A percentile compares a stretch with the other conserved stretches of the same genome.
Evolutionary conservation across 2,888 invertebrate genomes (phyloP).

Genomic region (Microctonus hyperodae): DNA sequence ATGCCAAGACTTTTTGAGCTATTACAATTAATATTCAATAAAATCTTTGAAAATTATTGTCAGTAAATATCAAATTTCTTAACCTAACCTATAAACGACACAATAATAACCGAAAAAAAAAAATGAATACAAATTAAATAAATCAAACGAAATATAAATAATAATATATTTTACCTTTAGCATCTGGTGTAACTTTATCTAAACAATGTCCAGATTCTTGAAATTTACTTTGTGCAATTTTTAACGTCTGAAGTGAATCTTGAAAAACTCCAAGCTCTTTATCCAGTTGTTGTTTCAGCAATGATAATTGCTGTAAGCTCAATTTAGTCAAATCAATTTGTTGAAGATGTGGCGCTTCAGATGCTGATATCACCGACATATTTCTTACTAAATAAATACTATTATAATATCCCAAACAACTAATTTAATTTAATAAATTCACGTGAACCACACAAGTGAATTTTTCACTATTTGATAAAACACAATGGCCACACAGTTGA

Average conservation of each 20-base stretch:
- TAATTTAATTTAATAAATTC: not conserved
- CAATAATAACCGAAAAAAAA: not conserved
- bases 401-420: not conserved
- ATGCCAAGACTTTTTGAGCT: no score
- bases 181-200: slow-evolving; percentile 78
- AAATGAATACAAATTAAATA: not conserved
- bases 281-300: slow-evolving; percentile 87
- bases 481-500: not conserved
- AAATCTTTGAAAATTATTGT: not conserved
- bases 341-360: slow-evolving; percentile 73
- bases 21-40: no score
- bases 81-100: slow-evolving; percentile 28
- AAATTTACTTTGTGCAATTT: slow-evolving; percentile 90
- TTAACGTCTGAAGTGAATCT: slow-evolving; percentile 87
- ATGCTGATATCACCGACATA: slow-evolving; percentile 71
- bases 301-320: slow-evolving; percentile 80
- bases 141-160: slow-evolving; percentile 22
- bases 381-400: not conserved
- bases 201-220: slow-evolving; percentile 86
- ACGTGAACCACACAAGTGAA: not conserved
- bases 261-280: slow-evolving; percentile 90
- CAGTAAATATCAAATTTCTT: slow-evolving; percentile 22
- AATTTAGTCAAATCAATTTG: slow-evolving; percentile 84
- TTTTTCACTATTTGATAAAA: not conserved
- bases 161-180: slow-evolving; percentile 66